A percentile compares a stretch with the other conserved stretches of the same genome.
phyloP scores from a whole-genome alignment of 2,113 vertebrate species.

The Nanorana parkeri region DNA sequence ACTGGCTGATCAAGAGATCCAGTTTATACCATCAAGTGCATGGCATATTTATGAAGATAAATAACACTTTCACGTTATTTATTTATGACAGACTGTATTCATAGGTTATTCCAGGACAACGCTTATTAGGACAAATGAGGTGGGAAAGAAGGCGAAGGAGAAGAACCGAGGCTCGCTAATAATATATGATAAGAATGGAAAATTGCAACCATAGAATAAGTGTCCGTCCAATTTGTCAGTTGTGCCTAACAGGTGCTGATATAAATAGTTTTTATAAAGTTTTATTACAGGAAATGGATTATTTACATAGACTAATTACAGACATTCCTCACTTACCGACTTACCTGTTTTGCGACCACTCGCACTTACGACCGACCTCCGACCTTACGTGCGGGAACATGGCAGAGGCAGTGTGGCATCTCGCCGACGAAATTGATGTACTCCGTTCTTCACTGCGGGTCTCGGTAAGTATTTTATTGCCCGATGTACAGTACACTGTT shows the following conservation, averaged over 20 bases:
- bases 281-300: background rate
- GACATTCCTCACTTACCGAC: too few species aligned
- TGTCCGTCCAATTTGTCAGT: too few species aligned
- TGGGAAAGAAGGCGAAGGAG: background rate
- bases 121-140: background rate
- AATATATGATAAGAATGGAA: background rate
- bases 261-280: background rate
- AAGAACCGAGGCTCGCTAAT: background rate
- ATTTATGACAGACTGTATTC: conserved; percentile 21
- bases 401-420: too few species aligned
- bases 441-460: too few species aligned
- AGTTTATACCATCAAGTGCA: conserved; percentile 23
- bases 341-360: too few species aligned
- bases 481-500: too few species aligned
- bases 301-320: too few species aligned
- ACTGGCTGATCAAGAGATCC: conserved; percentile 40
- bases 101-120: conserved; percentile 37
- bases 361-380: too few species aligned
- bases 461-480: too few species aligned
- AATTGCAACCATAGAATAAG: too few species aligned
- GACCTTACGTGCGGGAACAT: too few species aligned
- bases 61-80: conserved; percentile 26
- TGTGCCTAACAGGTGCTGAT: background rate
- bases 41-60: conserved; percentile 48
- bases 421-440: too few species aligned